Percentiles rank a stretch among this genome's conserved stretches.
These are phyloP conservation scores for Strix aluco DNA, from an alignment of 2,113 vertebrate species.

Conservation along the genomic window DNA sequence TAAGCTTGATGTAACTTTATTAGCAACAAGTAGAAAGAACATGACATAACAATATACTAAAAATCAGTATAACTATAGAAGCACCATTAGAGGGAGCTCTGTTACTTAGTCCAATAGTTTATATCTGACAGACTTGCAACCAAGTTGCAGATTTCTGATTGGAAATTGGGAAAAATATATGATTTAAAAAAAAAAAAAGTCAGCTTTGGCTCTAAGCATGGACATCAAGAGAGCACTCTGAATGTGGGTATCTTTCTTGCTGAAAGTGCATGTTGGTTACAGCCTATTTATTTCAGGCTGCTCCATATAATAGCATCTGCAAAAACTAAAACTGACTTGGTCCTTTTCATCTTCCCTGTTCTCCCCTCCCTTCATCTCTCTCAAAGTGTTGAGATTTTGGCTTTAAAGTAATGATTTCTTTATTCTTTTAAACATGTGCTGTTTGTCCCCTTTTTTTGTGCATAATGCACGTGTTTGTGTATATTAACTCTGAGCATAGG, in stretches of 20 bases:
- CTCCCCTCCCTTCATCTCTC: background rate
- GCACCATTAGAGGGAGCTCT: constrained; percentile 65
- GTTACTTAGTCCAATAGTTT: constrained; percentile 44
- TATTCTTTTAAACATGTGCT: background rate
- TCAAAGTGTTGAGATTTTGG: background rate
- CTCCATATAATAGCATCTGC: background rate
- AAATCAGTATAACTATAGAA: background rate
- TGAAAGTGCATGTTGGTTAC: background rate
- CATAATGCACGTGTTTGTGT: background rate
- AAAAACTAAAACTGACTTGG: background rate
- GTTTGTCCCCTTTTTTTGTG: background rate
- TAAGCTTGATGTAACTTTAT: background rate
- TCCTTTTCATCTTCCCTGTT: background rate
- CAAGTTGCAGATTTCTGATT: background rate
- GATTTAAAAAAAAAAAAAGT: background rate
- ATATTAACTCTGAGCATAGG: background rate
- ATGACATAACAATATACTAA: too few relatives aligned
- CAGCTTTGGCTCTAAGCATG: background rate
- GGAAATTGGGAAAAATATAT: background rate
- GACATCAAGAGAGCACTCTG: background rate
- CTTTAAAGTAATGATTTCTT: background rate
- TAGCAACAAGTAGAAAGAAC: background rate
- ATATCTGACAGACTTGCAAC: background rate
- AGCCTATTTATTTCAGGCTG: background rate
- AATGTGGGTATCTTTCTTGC: background rate